Evolutionary conservation across 2,113 vertebrate genomes (phyloP), one percentile per base, ranked within the genome.

Genomic region (Brachypteracias leptosomus): DNA sequence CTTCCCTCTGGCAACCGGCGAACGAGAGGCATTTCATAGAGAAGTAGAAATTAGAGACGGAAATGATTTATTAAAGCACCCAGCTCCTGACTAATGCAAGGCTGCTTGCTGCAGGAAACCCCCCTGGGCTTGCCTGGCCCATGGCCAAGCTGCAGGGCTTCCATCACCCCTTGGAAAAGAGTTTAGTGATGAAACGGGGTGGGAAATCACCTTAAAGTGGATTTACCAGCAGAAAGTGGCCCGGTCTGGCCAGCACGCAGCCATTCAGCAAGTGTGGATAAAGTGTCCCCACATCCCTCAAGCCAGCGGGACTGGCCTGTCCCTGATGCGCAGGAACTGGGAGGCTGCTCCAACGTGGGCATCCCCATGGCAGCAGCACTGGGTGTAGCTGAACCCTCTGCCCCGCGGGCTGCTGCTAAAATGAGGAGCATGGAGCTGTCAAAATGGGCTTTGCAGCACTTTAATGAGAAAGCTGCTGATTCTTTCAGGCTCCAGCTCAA

Each of bases 1-100:
- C 91, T 96, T 96, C 88, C 96, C 93, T 78, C 92, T 90, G 83
- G 90, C 10, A 3, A 92, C 68, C 54, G 3, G 88, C 80, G 46
- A 93, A 92, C 1, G 14, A 93, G 92, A 96, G 79, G 83, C 86
- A 42, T 55, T 87, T 74, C 85, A 79, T 2, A 84, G 62, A 84
- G 73, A 67, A 84, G 35, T 28, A 90, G 70, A 93, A 95, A 96
- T 93, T 21, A 86, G 82, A 84, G 95, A 78, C 36, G 57, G 96
- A 95, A 96, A 96, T 86, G 52, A 95, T 96, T 94, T 96, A 96
- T 96, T 90, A 92, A 96, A 88, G 90, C 80, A 57, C 46, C 73
- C 90, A 84, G 76, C 93, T 96, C 65, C 90, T 66, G 85, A 71
- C 71, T 92, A 84, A 83, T 2, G 26, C 63, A 24, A 57, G 55